phyloP scores from a whole-genome alignment of 2,797 vertebrate species.

The Poeciliopsis gracilis region DNA sequence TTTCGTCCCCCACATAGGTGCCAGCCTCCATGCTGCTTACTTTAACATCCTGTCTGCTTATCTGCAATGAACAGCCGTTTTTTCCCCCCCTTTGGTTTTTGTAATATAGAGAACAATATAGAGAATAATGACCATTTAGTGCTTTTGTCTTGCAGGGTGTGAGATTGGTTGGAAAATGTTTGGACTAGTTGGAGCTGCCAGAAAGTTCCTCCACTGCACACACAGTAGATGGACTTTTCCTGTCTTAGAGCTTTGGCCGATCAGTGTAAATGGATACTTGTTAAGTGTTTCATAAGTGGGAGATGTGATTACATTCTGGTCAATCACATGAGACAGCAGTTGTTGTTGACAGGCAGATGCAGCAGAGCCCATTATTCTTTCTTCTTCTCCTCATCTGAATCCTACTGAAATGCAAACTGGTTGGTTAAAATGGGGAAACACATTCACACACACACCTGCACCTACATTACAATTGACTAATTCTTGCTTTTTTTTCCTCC shows the following conservation, averaged over 20 bases:
- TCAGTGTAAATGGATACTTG: slow-evolving; percentile 21
- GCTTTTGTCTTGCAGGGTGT: not conserved
- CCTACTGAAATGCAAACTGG: slow-evolving; percentile 47
- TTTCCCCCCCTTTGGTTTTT: not conserved
- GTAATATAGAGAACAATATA: not conserved
- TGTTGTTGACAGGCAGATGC: slow-evolving; percentile 5
- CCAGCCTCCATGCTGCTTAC: slow-evolving; percentile 15
- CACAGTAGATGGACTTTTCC: no score
- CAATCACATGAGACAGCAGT: slow-evolving; percentile 5
- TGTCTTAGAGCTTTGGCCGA: not conserved
- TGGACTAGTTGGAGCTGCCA: not conserved
- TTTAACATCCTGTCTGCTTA: slow-evolving; percentile 25
- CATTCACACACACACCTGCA: slow-evolving; percentile 45
- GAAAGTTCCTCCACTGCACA: no score
- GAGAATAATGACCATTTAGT: slow-evolving; percentile 1
- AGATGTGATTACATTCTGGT: slow-evolving; percentile 14
- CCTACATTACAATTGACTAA: slow-evolving; percentile 43
- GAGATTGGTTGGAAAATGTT: not conserved
- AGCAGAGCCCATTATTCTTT: slow-evolving; percentile 11
- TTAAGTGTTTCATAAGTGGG: slow-evolving; percentile 23
- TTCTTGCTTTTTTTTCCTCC: slow-evolving; percentile 12
- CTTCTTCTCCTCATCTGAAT: slow-evolving; percentile 30
- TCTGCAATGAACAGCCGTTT: slow-evolving; percentile 20
- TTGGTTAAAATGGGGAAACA: slow-evolving; percentile 33
- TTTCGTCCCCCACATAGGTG: slow-evolving; percentile 16